phyloP scores from a whole-genome alignment of 53 echinoderm and acorn worm species.

The Luidia sarsii region DNA sequence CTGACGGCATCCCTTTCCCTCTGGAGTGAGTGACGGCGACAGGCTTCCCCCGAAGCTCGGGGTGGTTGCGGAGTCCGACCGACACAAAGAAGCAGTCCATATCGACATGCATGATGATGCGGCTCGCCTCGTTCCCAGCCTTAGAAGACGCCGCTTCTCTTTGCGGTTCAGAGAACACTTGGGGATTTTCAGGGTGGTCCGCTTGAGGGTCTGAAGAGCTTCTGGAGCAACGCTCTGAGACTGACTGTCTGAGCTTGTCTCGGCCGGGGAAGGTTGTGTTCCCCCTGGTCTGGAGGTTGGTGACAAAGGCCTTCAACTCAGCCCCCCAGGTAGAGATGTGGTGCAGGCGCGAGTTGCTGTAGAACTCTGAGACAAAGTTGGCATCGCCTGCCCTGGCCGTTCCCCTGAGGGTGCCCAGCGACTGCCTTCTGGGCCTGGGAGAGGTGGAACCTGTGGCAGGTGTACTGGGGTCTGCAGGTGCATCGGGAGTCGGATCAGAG shows the following conservation, averaged over 20 bases:
- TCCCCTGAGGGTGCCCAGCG: slow-evolving; percentile 12
- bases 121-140: background rate
- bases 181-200: too few relatives aligned
- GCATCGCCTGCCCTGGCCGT: slow-evolving; percentile 81
- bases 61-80: slow-evolving; percentile 77
- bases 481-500: background rate
- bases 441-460: too few relatives aligned
- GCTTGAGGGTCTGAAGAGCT: too few relatives aligned
- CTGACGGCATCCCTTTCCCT: slow-evolving; percentile 74
- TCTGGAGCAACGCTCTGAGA: background rate
- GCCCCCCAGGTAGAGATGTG: slow-evolving; percentile 98
- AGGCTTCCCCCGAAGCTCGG: slow-evolving; percentile 83
- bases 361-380: slow-evolving; percentile 88
- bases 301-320: slow-evolving; percentile 92
- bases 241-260: slow-evolving; percentile 51
- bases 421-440: too few relatives aligned
- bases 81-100: slow-evolving; percentile 99
- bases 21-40: slow-evolving; percentile 95
- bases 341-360: slow-evolving; percentile 91
- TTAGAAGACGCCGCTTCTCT: background rate
- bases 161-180: background rate
- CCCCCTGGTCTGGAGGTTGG: slow-evolving; percentile 76
- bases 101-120: slow-evolving; percentile 91
- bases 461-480: too few relatives aligned
- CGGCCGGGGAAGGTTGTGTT: slow-evolving; percentile 78